Evolutionary conservation across 1,140 invertebrate species (phyloP).

Genomic region (Trinorchestia longiramus): DNA sequence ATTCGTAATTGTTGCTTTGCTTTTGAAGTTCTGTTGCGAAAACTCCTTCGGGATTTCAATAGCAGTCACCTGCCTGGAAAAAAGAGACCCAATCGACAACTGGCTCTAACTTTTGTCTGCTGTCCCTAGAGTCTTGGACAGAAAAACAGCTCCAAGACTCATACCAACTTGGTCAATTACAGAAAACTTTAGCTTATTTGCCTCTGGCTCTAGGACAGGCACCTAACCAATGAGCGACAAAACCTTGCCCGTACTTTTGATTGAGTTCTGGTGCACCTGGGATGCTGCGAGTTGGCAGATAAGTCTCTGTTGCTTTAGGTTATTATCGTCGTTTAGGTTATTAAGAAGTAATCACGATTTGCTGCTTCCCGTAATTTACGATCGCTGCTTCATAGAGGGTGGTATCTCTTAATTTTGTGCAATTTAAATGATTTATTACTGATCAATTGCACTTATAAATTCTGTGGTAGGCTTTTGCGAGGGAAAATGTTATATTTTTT

Average conservation of each 20-base stretch:
- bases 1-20: not conserved
- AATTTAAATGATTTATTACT: too few species aligned
- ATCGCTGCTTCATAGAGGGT: not conserved
- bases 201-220: conserved; percentile 28
- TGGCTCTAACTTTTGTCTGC: conserved; percentile 38
- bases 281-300: not conserved
- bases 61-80: conserved; percentile 41
- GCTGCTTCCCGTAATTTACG: not conserved
- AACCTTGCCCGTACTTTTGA: conserved; percentile 1
- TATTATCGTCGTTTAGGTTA: not conserved
- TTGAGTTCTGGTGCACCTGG: not conserved
- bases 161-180: conserved; percentile 54
- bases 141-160: conserved; percentile 43
- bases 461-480: too few species aligned
- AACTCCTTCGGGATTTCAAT: conserved; percentile 40
- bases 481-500: too few species aligned
- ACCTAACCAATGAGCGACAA: conserved; percentile 35
- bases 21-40: not conserved
- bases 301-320: not conserved
- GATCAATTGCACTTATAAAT: too few species aligned
- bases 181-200: conserved; percentile 48
- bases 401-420: not conserved
- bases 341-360: not conserved
- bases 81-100: conserved; percentile 48
- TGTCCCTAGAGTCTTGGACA: conserved; percentile 15